Evolutionary conservation across 2,888 invertebrate species (phyloP), one percentile per base, ranked within the genome.

Genomic region (Drosophila atripex): DNA sequence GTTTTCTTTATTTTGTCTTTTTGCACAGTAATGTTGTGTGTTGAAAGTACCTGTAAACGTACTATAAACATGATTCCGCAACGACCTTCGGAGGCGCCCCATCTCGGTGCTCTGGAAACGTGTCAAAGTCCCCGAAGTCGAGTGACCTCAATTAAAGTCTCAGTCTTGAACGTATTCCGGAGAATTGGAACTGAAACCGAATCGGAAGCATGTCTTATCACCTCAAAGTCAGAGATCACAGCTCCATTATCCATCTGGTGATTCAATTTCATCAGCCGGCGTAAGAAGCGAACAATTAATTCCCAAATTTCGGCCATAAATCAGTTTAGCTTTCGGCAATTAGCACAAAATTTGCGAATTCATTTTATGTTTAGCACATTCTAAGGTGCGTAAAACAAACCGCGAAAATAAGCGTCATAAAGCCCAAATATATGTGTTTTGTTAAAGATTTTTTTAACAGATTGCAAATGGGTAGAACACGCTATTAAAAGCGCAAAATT

Each of bases 321-420:
- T 28, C 52, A 23, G 41, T 70, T 49, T 64, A 47, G 7, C 16
- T 18, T 55, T 41, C n/a, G 38, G 18, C 51, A 84, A 80, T 86
- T 86, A 86, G 66, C 80, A 77, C 38, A 58, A 49, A 71, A 65
- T 61, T 65, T 49, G 46, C 50, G 14, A 47, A 72, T 45, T 63
- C 30, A n/a, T 65, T 66, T 52, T 21, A 16, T 55, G 61, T 16
- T 80, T 80, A 84, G 52, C 80, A 86, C 80, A 51, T 80, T 83
- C 73, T 65, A 54, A 66, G 50, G 65, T 86, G 78, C 80, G 85
- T 80, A 80, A 73, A 80, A 66, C 78, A 60, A 86, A 79, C 64
- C 66, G 69, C 57, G 35, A 63, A 71, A 71, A 73, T 63, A 64
- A 66, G 77, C 58, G 69, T 66, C 72, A 77, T 72, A 78, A 75